phyloP scores from a whole-genome alignment of 2,113 vertebrate species.

The Tychaedon coryphoeus region DNA sequence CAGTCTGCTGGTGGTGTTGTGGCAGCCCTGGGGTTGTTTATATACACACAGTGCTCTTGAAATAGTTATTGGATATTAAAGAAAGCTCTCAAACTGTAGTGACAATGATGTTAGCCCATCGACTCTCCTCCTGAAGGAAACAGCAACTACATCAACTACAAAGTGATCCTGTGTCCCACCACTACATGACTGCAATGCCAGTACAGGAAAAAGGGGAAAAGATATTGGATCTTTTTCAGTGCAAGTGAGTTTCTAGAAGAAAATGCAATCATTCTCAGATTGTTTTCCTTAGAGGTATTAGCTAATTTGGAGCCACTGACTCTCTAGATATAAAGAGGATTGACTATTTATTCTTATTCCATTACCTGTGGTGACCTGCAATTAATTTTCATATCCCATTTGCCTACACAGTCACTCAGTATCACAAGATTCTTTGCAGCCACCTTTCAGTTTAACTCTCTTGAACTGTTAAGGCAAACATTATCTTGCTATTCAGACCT shows the following conservation, averaged over 20 bases:
- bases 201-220: neutral
- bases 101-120: neutral
- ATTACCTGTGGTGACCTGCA: neutral
- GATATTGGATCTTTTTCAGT: neutral
- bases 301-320: neutral
- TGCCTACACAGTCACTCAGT: neutral
- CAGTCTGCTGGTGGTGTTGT: neutral
- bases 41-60: neutral
- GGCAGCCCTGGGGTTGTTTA: neutral
- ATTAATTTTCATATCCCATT: neutral
- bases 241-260: neutral
- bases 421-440: neutral
- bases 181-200: neutral
- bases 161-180: neutral
- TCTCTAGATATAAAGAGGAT: neutral
- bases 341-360: neutral
- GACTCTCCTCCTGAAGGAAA: neutral
- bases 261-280: neutral
- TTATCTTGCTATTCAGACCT: neutral
- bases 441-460: neutral
- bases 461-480: neutral
- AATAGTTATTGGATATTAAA: neutral
- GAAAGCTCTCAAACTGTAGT: neutral
- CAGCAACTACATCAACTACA: neutral
- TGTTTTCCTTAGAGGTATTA: neutral